phyloP scores from a whole-genome alignment of 2,797 vertebrate genomes.

The Phrynocephalus vlangalii region DNA sequence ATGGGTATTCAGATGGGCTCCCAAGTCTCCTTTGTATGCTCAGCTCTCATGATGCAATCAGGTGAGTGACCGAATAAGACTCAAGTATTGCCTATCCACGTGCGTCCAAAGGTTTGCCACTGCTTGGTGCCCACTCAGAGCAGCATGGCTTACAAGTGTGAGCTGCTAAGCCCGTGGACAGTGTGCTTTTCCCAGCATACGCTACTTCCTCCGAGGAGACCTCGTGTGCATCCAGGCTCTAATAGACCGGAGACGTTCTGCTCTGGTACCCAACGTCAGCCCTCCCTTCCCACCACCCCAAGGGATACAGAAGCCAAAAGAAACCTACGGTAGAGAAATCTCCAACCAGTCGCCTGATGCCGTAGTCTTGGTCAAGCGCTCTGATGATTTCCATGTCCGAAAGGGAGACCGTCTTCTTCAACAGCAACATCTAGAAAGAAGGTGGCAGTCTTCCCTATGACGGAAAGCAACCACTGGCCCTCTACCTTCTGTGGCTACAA shows the following conservation, averaged over 20 bases:
- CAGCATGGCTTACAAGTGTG: neutral
- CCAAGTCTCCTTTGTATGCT: too few relatives aligned
- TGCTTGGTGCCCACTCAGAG: too few relatives aligned
- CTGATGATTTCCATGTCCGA: constrained; percentile 66
- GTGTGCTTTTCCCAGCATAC: neutral
- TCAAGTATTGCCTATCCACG: neutral
- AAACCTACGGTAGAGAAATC: constrained; percentile 78
- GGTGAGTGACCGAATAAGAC: too few relatives aligned
- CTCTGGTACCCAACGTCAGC: neutral
- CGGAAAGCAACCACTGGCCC: neutral
- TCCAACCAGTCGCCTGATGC: constrained; percentile 69
- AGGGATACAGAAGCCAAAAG: neutral
- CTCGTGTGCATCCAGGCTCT: neutral
- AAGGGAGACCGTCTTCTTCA: constrained; percentile 74
- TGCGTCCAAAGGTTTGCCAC: neutral
- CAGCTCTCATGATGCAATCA: too few relatives aligned
- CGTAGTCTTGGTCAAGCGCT: constrained; percentile 67
- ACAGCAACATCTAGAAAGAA: constrained; percentile 51
- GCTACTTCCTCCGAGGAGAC: neutral
- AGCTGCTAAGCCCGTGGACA: neutral
- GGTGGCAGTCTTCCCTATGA: neutral
- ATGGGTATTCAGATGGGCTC: too few relatives aligned
- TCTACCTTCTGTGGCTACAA: neutral
- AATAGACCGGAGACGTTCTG: neutral
- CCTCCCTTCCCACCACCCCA: neutral